phyloP scores from a whole-genome alignment of 2,888 invertebrate genomes.

The Cephus nigrinus region DNA sequence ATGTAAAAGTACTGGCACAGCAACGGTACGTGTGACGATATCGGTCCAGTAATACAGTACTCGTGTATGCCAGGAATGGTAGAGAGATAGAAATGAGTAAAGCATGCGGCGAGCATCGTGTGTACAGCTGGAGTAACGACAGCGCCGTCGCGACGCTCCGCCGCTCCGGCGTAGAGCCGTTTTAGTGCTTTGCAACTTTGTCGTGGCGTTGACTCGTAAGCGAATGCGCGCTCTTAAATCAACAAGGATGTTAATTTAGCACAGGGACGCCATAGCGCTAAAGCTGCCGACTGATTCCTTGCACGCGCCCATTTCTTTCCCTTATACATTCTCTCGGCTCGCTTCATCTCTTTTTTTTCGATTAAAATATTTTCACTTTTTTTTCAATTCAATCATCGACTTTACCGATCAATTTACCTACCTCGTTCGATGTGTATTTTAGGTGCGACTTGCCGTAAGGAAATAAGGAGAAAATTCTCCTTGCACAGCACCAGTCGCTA shows the following conservation, averaged over 20 bases:
- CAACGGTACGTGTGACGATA: background rate
- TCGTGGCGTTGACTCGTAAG: background rate
- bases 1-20: background rate
- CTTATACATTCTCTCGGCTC: background rate
- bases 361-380: background rate
- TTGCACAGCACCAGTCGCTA: background rate
- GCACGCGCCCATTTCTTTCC: background rate
- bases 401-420: no score
- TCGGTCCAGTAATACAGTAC: background rate
- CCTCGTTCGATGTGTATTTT: no score
- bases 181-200: background rate
- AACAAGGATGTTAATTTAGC: constrained; percentile 7
- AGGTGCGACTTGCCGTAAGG: no score
- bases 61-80: background rate
- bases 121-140: background rate
- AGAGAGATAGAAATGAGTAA: background rate
- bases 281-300: background rate
- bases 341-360: no score
- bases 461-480: no score
- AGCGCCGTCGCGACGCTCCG: background rate
- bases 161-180: background rate
- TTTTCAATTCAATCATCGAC: background rate
- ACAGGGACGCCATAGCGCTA: background rate
- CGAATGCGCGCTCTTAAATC: constrained; percentile 6
- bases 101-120: background rate